A percentile compares a stretch with the other conserved stretches of the same genome.
Conservation (phyloP, 1,140 invertebrate genomes). For the Heliconius himera region DNA sequence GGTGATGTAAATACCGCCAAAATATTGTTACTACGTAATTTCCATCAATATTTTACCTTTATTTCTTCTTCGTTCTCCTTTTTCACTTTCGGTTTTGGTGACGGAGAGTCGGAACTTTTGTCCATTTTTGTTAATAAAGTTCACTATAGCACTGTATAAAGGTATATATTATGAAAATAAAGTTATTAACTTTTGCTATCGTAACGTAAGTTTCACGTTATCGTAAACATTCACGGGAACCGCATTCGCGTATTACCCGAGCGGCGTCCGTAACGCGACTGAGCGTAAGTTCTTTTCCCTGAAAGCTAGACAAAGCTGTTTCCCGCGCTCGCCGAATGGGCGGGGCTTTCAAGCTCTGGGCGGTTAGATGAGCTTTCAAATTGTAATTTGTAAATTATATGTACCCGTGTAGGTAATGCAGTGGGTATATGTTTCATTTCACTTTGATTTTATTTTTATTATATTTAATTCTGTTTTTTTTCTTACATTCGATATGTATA, state of each 20-base stretch:
- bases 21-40: conserved; percentile 16
- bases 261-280: conserved; percentile 60
- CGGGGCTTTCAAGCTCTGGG: conserved; percentile 57
- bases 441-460: not conserved
- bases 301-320: conserved; percentile 54
- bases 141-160: conserved; percentile 45
- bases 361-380: conserved; percentile 29
- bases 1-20: conserved; percentile 45
- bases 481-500: not conserved
- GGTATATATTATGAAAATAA: conserved; percentile 42
- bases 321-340: conserved; percentile 59
- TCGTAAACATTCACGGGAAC: conserved; percentile 63
- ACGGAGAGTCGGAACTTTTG: conserved; percentile 54
- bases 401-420: not conserved
- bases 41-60: conserved; percentile 61
- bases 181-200: conserved; percentile 49
- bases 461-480: not conserved
- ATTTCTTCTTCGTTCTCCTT: conserved; percentile 82
- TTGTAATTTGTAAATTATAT: not conserved
- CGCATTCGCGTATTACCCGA: conserved; percentile 40
- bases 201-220: conserved; percentile 51
- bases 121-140: conserved; percentile 61
- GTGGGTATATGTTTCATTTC: not conserved
- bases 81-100: conserved; percentile 72
- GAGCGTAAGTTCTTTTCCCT: conserved; percentile 37